Evolutionary conservation across 2,797 vertebrate genomes (phyloP).

Genomic region (Acropternis orthonyx): DNA sequence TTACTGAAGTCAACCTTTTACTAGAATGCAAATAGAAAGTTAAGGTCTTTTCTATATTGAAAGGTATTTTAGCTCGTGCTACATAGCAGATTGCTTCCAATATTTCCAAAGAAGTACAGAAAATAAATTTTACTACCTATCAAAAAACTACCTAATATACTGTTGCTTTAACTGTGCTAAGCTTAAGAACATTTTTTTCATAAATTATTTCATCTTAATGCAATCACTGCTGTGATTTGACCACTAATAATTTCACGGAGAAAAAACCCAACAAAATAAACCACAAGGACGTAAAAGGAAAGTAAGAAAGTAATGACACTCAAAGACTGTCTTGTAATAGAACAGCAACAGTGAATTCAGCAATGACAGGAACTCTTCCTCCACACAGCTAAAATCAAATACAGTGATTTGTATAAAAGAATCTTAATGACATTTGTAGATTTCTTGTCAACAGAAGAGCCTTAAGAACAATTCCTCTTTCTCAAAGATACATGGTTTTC

Average conservation of each 20-base stretch:
- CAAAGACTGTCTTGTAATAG: not conserved
- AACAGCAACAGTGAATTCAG: not conserved
- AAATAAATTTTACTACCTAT: not conserved
- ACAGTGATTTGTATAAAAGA: not conserved
- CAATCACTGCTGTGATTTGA: not conserved
- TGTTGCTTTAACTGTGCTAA: not conserved
- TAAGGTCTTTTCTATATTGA: not conserved
- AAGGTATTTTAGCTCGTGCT: not conserved
- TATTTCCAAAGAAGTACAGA: not conserved
- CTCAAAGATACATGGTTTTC: not conserved
- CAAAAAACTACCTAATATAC: not conserved
- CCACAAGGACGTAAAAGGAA: not conserved
- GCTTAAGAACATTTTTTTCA: not conserved
- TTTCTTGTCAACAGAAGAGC: not conserved
- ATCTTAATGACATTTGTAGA: not conserved
- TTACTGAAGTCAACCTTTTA: not conserved
- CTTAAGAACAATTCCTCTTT: not conserved
- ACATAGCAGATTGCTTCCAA: not conserved
- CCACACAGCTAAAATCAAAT: not conserved
- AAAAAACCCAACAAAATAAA: not conserved
- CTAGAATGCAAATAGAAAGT: not conserved
- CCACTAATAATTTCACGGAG: fast-evolving
- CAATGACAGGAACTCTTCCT: not conserved
- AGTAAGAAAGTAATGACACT: not conserved
- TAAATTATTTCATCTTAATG: not conserved